Evolutionary conservation across 2,113 vertebrate genomes (phyloP), one percentile per base, ranked within the genome.

Genomic region (Cynopterus brachyotis): DNA sequence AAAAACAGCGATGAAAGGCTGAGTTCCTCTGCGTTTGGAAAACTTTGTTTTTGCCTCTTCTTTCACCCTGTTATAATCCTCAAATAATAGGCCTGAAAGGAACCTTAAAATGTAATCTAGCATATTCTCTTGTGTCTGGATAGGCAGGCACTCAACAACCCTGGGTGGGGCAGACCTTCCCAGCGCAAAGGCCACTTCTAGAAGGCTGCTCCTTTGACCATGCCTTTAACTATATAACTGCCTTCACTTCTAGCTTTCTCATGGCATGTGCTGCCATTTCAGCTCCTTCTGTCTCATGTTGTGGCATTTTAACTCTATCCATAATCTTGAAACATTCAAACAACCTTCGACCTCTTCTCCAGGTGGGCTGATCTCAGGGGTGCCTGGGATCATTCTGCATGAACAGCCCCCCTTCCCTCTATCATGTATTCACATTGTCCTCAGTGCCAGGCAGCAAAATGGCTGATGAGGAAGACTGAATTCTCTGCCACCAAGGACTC

Each of bases 11-110:
- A 79, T 53, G 86, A 87, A 92, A 92, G 47, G 45, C 60, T 3
- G 55, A 37, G 37, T 10, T 91, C 70, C 90, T 90, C 24, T 67
- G 70, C 79, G 28, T 88, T 60, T 64, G 53, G 55, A 79, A 85
- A 87, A 70, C 60, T 82, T 92, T 1, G 2, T 26, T 73, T 83
- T 91, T 89, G 37, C 26, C 35, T 80, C 67, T 93, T 40, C 64
- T 76, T 97, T 80, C 22, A 20, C 47, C 22, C n/a, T 35, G 15
- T 86, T 79, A 28, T 62, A 90, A 73, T 70, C 72, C 66, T 94
- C 47, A n/a, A 35, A 83, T 55, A 78, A 72, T 20, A 81, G 53
- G 66, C 76, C 60, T 35, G 42, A 64, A 83, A 70, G 90, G 45
- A 40, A 70, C 62, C 13, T 40, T 20, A 62, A 75, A 32, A 70